Percentiles rank a stretch among this genome's conserved stretches.
Conservation (phyloP, 2,113 vertebrate species). For the Cyprinodon tularosa region DNA sequence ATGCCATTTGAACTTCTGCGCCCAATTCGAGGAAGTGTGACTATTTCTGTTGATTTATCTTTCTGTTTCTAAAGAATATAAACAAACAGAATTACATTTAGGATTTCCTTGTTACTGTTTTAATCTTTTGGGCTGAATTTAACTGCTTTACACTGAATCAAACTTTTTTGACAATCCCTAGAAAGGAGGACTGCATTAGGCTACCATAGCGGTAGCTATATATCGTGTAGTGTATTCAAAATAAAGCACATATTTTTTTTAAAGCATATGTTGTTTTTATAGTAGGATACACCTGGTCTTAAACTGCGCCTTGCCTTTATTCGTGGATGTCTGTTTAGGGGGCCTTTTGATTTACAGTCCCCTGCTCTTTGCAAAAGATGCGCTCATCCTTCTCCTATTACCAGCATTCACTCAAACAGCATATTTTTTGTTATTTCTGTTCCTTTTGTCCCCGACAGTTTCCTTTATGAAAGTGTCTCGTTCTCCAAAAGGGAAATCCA, state of each 20-base stretch:
- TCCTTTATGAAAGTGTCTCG: not conserved
- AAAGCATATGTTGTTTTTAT: not conserved
- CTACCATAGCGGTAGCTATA: too few species aligned
- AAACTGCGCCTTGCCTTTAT: slow-evolving; percentile 11
- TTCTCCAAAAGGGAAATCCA: slow-evolving; percentile 22
- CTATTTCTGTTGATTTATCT: not conserved
- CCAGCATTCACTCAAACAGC: not conserved
- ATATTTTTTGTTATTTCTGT: not conserved
- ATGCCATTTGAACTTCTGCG: slow-evolving; percentile 19
- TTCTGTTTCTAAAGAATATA: not conserved
- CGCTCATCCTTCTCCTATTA: slow-evolving; percentile 52
- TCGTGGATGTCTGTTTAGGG: slow-evolving; percentile 23
- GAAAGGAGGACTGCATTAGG: not conserved
- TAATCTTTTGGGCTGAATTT: not conserved
- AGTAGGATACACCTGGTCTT: slow-evolving; percentile 6
- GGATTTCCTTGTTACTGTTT: too few species aligned
- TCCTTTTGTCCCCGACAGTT: slow-evolving; percentile 4
- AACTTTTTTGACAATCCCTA: not conserved
- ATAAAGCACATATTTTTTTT: not conserved
- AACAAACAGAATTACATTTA: too few species aligned
- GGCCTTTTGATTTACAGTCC: slow-evolving; percentile 63
- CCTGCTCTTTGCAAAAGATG: slow-evolving; percentile 41
- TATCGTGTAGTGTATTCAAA: too few species aligned
- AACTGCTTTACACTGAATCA: not conserved
- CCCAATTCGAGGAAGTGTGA: slow-evolving; percentile 4